Conservation (phyloP, 1,140 invertebrate species). For the Lepidurus couesii region DNA sequence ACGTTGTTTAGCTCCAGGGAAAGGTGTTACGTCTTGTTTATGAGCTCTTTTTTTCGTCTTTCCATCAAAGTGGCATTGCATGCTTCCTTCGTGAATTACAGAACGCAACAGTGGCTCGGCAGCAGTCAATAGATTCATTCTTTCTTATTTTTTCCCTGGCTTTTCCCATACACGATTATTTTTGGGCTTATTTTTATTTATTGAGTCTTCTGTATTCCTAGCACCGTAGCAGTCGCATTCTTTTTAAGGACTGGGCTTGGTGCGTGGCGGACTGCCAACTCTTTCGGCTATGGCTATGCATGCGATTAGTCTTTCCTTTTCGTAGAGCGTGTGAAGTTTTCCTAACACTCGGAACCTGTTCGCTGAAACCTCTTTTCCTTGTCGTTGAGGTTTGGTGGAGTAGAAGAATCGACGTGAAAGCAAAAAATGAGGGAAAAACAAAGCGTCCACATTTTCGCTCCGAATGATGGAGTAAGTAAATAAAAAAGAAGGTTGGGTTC, state of each 20-base stretch:
- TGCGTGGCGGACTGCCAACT: background rate
- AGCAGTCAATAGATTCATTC: constrained; percentile 9
- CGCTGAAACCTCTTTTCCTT: background rate
- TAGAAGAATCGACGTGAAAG: background rate
- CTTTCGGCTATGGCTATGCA: constrained; percentile 2
- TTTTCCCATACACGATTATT: no score
- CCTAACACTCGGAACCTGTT: background rate
- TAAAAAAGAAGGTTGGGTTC: background rate
- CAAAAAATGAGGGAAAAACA: background rate
- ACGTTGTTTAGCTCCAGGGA: background rate
- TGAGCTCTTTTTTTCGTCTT: background rate
- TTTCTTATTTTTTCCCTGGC: background rate
- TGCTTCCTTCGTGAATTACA: background rate
- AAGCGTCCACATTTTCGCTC: background rate
- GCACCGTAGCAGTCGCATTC: background rate
- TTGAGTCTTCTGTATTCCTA: constrained; percentile 1
- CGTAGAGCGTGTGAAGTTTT: background rate
- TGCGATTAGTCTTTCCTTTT: background rate
- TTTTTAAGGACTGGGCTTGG: background rate
- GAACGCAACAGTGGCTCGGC: background rate
- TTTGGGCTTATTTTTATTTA: background rate
- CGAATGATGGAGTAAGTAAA: background rate
- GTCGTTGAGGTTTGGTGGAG: background rate
- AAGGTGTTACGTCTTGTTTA: constrained; percentile 4
- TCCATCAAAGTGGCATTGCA: background rate